Evolutionary conservation across 2,797 vertebrate genomes (phyloP), one percentile per base, ranked within the genome.

Genomic region (Propithecus perrieri): DNA sequence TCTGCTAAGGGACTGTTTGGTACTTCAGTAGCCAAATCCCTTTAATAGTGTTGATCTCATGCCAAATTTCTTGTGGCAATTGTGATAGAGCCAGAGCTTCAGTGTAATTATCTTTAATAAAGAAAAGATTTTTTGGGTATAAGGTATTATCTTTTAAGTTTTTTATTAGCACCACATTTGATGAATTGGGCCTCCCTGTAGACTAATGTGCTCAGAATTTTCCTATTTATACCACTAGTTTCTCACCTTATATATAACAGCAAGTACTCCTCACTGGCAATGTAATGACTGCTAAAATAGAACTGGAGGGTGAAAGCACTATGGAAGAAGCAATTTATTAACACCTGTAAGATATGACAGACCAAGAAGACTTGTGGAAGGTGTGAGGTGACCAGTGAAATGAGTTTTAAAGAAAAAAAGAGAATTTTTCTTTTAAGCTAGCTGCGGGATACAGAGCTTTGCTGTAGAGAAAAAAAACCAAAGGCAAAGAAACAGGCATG

Each of bases 81-180:
- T 90, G 74, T 95, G 57, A 81, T 74, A 89, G 33, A 96, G 26
- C 67, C 55, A 80, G 24, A 78, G 89, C 43, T 78, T 88, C 63
- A 59, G 83, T 41, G 22, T 91, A 87, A 95, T 94, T 87, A 84
- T 87, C 20, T 94, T 96, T 96, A 89, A 88, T 94, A 79, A 79
- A 67, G 65, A 67, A 92, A 89, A 78, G 22, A 43, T 41, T 91
- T 96, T 41, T 13, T 15, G 22, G 12, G 17, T 87, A 35, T 35
- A 89, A 94, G 93, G 84, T 74, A 67, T 91, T 94, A 95, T 94
- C 57, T 95, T 94, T 94, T 91, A 89, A 79, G 48, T 86, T 89
- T 94, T 91, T 26, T 96, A 67, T 94, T 85, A 84, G 38, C 65
- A 65, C 35, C 28, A 50, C 59, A 71, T 91, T 89, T 91, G 75